phyloP scores from a whole-genome alignment of 2,888 invertebrate species.

The Patella pellucida region DNA sequence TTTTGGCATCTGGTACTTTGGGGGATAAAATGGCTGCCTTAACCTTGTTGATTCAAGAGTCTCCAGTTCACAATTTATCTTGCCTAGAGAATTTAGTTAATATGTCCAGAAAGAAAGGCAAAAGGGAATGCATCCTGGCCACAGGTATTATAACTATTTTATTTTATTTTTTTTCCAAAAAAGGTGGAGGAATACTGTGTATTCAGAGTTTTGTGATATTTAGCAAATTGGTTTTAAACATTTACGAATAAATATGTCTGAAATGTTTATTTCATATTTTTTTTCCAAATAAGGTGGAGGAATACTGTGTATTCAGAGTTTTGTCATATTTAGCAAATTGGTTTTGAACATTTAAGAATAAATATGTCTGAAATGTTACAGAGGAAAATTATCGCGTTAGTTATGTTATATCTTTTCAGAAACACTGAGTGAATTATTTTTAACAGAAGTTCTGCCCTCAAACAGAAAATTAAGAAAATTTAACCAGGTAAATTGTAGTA shows the following conservation, averaged over 20 bases:
- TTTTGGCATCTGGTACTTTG: constrained; percentile 85
- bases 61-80: constrained; percentile 83
- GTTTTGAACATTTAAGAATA: background rate
- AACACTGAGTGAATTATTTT: constrained; percentile 83
- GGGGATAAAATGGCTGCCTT: constrained; percentile 89
- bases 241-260: background rate
- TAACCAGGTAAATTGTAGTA: constrained; percentile 60
- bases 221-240: background rate
- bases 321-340: background rate
- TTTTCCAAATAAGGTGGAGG: background rate
- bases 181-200: background rate
- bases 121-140: constrained; percentile 74
- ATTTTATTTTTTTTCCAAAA: background rate
- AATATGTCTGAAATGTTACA: background rate
- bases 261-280: background rate
- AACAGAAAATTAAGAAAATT: constrained; percentile 68
- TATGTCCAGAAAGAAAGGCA: constrained; percentile 85
- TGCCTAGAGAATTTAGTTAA: constrained; percentile 81
- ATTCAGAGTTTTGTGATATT: background rate
- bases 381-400: background rate
- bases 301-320: background rate
- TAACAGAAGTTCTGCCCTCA: constrained; percentile 76
- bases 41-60: constrained; percentile 85
- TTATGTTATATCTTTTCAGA: constrained; percentile 74
- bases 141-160: constrained; percentile 74